These are phyloP conservation scores for Aphelocoma coerulescens DNA, from an alignment of 2,113 vertebrate genomes.

Conservation along the genomic window DNA sequence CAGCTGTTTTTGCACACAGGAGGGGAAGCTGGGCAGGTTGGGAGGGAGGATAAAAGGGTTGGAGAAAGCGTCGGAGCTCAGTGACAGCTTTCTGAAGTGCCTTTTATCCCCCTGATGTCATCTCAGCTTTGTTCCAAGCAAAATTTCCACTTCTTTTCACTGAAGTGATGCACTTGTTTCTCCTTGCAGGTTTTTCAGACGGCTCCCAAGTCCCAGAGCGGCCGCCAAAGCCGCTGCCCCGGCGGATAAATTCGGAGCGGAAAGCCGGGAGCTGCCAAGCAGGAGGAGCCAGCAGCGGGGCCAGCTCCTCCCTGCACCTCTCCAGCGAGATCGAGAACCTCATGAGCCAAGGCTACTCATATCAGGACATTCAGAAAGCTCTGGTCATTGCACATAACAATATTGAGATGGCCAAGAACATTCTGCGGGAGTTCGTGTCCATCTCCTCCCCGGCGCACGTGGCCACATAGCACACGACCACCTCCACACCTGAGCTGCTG, in stretches of 20 bases:
- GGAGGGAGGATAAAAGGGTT: neutral
- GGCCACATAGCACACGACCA: conserved; percentile 84
- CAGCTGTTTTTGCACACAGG: fast-evolving
- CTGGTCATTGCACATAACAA: conserved; percentile 98
- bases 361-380: conserved; percentile 99
- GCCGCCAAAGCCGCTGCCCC: conserved; percentile 91
- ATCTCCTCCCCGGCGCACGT: conserved; percentile 89
- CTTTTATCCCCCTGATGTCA: neutral
- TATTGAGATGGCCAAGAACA: conserved; percentile 98
- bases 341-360: conserved; percentile 95
- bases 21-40: neutral
- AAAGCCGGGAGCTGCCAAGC: conserved; percentile 81
- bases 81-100: neutral
- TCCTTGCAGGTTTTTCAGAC: conserved; percentile 77
- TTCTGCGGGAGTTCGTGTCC: conserved; percentile 95
- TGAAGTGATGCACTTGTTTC: neutral
- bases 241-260: conserved; percentile 90
- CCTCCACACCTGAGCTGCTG: conserved; percentile 14
- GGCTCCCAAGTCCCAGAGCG: conserved; percentile 86
- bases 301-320: conserved; percentile 73
- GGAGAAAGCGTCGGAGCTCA: neutral
- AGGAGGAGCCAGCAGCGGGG: conserved; percentile 15
- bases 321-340: conserved; percentile 93
- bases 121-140: neutral
- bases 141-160: fast-evolving